Evolutionary conservation across 2,113 vertebrate species (phyloP), one percentile per base, ranked within the genome.

Genomic region (Caracal caracal): DNA sequence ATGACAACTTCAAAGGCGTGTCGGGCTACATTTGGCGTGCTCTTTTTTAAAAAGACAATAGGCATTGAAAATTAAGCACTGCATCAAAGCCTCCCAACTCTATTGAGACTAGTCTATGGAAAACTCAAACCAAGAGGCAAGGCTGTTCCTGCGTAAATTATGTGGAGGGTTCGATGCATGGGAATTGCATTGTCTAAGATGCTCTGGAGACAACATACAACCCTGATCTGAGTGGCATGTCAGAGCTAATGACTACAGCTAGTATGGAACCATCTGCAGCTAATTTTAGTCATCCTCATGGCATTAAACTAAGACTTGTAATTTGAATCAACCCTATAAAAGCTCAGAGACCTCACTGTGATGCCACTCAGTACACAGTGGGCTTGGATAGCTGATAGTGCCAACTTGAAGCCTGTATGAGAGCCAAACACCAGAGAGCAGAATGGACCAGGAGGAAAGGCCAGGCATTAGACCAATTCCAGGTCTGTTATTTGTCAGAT

Each of bases 31-130:
- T 63, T 37, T 59, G 56, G 56, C 0, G 0, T 56, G 37, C 47
- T 90, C 82, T 94, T 87, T 94, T 86, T 56, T 0, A 61, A 66
- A 73, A 97, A 82, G 63, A 97, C 79, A 97, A 93, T 90, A 90
- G 92, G 49, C 86, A 85, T 70, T 95, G 94, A 92, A 92, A 93
- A 87, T 84, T 49, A 71, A 87, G 10, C 40, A 33, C 65, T 28
- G 33, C 59, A 53, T 88, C 83, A 95, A 80, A 96, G 93, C 30
- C n/a, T 96, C 88, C 66, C 63, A 84, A 76, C 37, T 92, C 88
- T 70, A 30, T 47, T 63, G 51, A 97, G 65, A 86, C 56, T 75
- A 91, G 19, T 84, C 93, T 95, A 43, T 75, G 90, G 92, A 93
- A 91, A 93, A 37, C 33, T 73, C 61, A 87, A 87, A 76, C 56